Evolutionary conservation across 2,888 invertebrate species (phyloP).

Genomic region (Prosapia bicincta): DNA sequence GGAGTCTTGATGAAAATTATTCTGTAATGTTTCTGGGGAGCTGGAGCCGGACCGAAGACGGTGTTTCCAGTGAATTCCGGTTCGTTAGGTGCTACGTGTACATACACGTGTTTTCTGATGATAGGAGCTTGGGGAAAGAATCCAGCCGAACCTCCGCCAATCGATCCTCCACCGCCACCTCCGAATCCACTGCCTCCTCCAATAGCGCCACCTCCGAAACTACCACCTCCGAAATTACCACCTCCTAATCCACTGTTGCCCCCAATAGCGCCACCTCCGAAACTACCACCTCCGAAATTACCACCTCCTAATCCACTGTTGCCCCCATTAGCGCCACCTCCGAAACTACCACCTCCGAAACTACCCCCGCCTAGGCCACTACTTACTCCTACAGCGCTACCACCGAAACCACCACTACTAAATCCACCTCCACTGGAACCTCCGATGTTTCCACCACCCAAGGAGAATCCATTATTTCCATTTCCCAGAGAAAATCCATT

Average conservation of each 20-base stretch:
- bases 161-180: background rate
- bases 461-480: slow-evolving; percentile 25
- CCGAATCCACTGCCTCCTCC: background rate
- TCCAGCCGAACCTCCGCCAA: background rate
- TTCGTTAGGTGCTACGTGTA: slow-evolving; percentile 86
- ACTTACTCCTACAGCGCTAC: slow-evolving; percentile 33
- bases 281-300: slow-evolving; percentile 50
- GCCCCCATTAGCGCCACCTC: slow-evolving; percentile 30
- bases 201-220: background rate
- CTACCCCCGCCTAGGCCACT: slow-evolving; percentile 28
- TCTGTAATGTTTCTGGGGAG: slow-evolving; percentile 85
- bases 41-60: slow-evolving; percentile 61
- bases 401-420: slow-evolving; percentile 30
- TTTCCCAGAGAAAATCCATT: slow-evolving; percentile 30
- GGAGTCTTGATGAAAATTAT: slow-evolving; percentile 93
- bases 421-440: slow-evolving; percentile 30
- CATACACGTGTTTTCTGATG: slow-evolving; percentile 84
- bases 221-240: background rate
- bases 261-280: slow-evolving; percentile 33
- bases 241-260: background rate
- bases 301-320: slow-evolving; percentile 32
- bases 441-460: slow-evolving; percentile 33
- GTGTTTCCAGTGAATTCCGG: slow-evolving; percentile 63
- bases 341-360: slow-evolving; percentile 26
- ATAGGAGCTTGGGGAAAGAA: slow-evolving; percentile 48